phyloP scores from a whole-genome alignment of 2,797 vertebrate species.

The Rhyacichthys aspro region DNA sequence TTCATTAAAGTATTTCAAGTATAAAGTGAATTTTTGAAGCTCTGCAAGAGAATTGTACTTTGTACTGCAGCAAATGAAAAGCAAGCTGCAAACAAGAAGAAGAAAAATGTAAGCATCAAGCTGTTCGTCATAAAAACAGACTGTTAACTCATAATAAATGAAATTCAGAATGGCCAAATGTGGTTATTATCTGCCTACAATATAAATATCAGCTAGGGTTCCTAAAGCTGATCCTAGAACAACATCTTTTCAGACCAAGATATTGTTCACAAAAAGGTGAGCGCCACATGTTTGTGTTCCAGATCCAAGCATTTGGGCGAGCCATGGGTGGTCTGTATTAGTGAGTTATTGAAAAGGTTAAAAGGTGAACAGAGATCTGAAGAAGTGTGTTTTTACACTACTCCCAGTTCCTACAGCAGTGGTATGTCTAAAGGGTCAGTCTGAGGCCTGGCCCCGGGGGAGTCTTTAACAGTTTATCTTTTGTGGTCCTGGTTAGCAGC shows the following conservation, averaged over 20 bases:
- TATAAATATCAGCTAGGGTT: too few species aligned
- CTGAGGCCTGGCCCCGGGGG: background rate
- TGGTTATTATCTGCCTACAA: too few species aligned
- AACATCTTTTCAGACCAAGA: background rate
- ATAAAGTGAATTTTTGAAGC: too few species aligned
- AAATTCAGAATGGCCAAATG: too few species aligned
- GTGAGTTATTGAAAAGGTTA: background rate
- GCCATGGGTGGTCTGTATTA: slow-evolving; percentile 2
- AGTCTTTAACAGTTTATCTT: background rate
- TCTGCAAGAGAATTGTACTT: too few species aligned
- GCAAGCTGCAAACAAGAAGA: too few species aligned
- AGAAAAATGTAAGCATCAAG: too few species aligned
- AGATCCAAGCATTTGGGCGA: background rate
- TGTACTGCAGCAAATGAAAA: too few species aligned
- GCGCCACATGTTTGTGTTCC: background rate
- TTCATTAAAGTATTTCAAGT: background rate
- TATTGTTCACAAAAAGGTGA: background rate
- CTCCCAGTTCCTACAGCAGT: background rate
- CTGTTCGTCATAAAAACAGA: too few species aligned
- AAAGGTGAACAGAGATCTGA: background rate
- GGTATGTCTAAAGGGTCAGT: background rate
- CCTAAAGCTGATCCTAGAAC: too few species aligned
- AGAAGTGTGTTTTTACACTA: slow-evolving; percentile 1
- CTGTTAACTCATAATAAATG: too few species aligned
- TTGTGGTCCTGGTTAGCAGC: too few species aligned